Evolutionary conservation across 2,888 invertebrate genomes (phyloP).

Genomic region (Deilephila elpenor): DNA sequence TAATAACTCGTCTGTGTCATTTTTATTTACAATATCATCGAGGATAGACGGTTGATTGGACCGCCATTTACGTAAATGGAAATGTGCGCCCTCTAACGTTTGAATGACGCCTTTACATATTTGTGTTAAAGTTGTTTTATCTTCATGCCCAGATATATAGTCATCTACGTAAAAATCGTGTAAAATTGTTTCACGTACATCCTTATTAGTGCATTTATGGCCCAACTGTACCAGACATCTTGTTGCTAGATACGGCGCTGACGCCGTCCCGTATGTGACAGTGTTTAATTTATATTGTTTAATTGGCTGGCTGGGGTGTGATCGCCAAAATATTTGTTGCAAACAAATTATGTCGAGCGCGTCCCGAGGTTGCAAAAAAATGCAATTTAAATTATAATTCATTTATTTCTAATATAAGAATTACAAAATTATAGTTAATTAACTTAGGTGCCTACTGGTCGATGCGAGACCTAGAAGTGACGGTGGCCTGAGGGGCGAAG

Average conservation of each 20-base stretch:
- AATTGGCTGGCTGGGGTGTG: slow-evolving; percentile 27
- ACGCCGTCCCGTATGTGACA: too few species aligned
- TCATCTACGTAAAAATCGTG: slow-evolving; percentile 38
- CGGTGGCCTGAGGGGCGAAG: too few species aligned
- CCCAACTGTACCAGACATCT: slow-evolving; percentile 38
- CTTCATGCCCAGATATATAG: slow-evolving; percentile 24
- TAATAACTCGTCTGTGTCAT: too few species aligned
- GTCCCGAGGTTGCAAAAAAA: too few species aligned
- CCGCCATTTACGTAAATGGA: slow-evolving; percentile 42
- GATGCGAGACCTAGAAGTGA: too few species aligned
- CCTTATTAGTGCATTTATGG: slow-evolving; percentile 29
- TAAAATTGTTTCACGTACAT: slow-evolving; percentile 30
- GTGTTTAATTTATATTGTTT: slow-evolving; percentile 35
- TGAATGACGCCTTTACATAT: slow-evolving; percentile 36
- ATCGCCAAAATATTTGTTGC: too few species aligned
- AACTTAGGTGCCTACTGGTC: too few species aligned
- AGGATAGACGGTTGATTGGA: slow-evolving; percentile 37
- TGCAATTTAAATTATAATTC: too few species aligned
- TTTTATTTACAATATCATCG: too few species aligned
- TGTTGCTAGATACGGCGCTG: slow-evolving; percentile 38
- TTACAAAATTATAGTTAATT: too few species aligned
- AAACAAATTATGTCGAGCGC: too few species aligned
- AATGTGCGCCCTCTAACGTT: slow-evolving; percentile 38
- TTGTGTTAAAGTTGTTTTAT: slow-evolving; percentile 30
- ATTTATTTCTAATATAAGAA: too few species aligned